These are phyloP conservation scores for Kuschelorhynchus macadamiae DNA, from an alignment of 2,888 invertebrate species.

Conservation along the genomic window DNA sequence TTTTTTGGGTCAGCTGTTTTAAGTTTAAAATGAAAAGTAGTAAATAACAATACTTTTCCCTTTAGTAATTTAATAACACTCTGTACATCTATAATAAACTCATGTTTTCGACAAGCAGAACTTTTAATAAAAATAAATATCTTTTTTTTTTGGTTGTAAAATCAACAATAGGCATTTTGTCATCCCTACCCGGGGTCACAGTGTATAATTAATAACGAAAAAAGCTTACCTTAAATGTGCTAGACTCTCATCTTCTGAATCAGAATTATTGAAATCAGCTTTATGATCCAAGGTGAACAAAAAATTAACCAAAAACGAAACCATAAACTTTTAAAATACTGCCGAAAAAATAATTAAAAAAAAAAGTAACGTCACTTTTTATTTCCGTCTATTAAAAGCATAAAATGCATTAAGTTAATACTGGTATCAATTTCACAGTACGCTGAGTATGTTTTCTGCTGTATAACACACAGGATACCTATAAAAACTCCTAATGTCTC, in stretches of 20 bases:
- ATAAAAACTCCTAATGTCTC: not conserved
- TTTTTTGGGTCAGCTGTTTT: too few species aligned
- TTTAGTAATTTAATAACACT: not conserved
- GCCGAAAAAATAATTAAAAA: not conserved
- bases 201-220: constrained; percentile 3
- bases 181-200: not conserved
- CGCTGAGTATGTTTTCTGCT: not conserved
- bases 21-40: too few species aligned
- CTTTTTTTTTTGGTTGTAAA: not conserved
- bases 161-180: constrained; percentile 9
- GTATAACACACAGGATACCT: not conserved
- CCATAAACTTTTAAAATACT: not conserved
- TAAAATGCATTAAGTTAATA: not conserved
- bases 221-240: constrained; percentile 16
- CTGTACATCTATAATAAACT: not conserved
- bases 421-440: constrained; percentile 2
- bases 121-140: not conserved
- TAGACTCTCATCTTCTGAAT: constrained; percentile 12
- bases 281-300: constrained; percentile 5
- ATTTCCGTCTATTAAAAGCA: not conserved
- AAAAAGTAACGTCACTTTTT: constrained; percentile 9
- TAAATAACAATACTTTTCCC: too few species aligned
- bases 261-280: constrained; percentile 1
- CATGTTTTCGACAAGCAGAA: not conserved
- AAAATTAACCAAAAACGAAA: not conserved